Conservation (phyloP, 2,113 vertebrate genomes). For the Salvelinus sp. region DNA sequence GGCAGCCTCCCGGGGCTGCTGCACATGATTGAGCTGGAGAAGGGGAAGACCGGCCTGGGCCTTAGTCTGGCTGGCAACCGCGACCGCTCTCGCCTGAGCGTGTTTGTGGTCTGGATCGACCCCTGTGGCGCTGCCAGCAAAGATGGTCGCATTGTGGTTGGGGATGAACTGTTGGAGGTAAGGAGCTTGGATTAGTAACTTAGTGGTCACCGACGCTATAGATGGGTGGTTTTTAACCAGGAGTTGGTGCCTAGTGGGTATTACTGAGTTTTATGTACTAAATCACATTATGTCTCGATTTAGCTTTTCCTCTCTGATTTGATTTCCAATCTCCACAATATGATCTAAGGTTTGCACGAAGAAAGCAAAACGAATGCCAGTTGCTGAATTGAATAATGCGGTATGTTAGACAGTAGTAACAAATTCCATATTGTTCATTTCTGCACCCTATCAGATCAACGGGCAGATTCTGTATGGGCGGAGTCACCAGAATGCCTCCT, state of each 20-base stretch:
- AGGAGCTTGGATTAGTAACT: slow-evolving; percentile 29
- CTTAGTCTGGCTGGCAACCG: slow-evolving; percentile 97
- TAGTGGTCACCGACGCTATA: background rate
- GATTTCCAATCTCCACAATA: background rate
- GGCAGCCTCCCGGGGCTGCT: slow-evolving; percentile 85
- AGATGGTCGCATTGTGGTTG: slow-evolving; percentile 88
- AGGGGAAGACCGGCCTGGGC: slow-evolving; percentile 90
- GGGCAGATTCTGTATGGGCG: slow-evolving; percentile 92
- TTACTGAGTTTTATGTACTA: no score
- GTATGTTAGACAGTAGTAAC: background rate
- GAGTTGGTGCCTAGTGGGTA: no score
- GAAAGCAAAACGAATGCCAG: no score
- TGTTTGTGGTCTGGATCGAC: slow-evolving; percentile 95
- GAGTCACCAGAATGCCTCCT: slow-evolving; percentile 96
- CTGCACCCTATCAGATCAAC: slow-evolving; percentile 80
- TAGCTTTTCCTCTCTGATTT: background rate
- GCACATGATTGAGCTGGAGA: slow-evolving; percentile 92
- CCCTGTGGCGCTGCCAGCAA: slow-evolving; percentile 90
- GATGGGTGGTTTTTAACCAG: no score
- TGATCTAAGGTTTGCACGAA: background rate
- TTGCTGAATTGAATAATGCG: no score
- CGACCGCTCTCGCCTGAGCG: slow-evolving; percentile 94
- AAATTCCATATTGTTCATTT: background rate
- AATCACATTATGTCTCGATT: background rate
- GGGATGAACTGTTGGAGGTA: slow-evolving; percentile 95